Evolutionary conservation across 2,888 invertebrate genomes (phyloP).

Genomic region (Agapostemon virescens): DNA sequence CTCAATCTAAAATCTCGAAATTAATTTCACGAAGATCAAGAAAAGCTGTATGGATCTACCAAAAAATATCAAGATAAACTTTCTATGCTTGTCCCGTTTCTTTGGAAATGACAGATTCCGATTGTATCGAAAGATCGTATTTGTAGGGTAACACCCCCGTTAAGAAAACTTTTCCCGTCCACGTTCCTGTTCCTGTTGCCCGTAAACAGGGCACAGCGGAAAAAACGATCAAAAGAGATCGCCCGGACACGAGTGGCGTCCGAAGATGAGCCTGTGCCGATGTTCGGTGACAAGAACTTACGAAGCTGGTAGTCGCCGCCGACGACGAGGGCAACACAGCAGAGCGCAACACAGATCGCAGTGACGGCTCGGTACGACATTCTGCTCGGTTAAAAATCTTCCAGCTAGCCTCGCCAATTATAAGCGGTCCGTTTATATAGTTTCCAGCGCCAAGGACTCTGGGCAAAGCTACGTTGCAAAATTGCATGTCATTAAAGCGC

Average conservation of each 20-base stretch:
- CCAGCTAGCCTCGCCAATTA: constrained; percentile 73
- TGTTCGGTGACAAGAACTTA: constrained; percentile 50
- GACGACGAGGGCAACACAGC: constrained; percentile 47
- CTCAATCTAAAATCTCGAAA: not conserved
- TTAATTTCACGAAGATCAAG: too few species aligned
- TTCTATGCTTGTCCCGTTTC: not conserved
- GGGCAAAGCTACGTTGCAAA: constrained; percentile 76
- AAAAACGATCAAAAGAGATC: not conserved
- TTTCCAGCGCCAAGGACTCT: constrained; percentile 78
- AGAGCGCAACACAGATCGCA: constrained; percentile 51
- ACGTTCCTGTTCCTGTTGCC: not conserved
- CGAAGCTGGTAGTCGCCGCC: constrained; percentile 57
- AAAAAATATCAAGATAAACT: too few species aligned
- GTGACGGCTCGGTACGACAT: constrained; percentile 67
- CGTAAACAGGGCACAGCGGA: not conserved
- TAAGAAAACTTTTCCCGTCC: not conserved
- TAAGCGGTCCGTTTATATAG: constrained; percentile 79
- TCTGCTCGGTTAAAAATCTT: constrained; percentile 73
- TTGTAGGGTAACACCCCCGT: too few species aligned
- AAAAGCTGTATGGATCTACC: too few species aligned
- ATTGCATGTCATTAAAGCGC: constrained; percentile 78
- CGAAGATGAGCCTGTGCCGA: not conserved
- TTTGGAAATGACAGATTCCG: not conserved
- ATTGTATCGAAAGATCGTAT: not conserved
- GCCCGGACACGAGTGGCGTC: too few species aligned